A percentile compares a stretch with the other conserved stretches of the same genome.
These are phyloP conservation scores for Acrocera orbiculus DNA, from an alignment of 2,888 invertebrate genomes.

Conservation along the genomic window DNA sequence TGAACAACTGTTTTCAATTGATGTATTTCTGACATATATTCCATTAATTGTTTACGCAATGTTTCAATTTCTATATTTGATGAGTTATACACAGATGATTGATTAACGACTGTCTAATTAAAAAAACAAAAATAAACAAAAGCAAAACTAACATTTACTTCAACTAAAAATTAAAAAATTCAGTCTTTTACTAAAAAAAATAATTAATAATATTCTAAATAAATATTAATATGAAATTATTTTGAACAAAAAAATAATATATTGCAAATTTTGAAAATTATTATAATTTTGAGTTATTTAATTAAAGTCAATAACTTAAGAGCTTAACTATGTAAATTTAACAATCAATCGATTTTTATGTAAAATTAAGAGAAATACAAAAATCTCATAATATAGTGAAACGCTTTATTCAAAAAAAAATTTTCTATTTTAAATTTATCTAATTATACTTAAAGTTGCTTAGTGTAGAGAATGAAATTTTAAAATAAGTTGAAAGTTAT, in stretches of 20 bases:
- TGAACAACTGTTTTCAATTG: constrained; percentile 43
- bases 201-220: background rate
- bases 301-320: background rate
- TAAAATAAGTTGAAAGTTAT: no score
- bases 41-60: constrained; percentile 26
- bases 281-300: background rate
- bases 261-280: background rate
- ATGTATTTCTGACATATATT: constrained; percentile 27
- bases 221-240: background rate
- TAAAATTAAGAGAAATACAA: no score
- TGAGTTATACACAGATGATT: no score
- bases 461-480: no score
- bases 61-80: constrained; percentile 24
- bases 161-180: no score
- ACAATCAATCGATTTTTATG: no score
- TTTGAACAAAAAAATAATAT: background rate
- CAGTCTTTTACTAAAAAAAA: no score
- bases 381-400: no score
- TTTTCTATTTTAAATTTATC: no score
- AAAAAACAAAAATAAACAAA: constrained; percentile 11
- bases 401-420: no score
- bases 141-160: constrained; percentile 9
- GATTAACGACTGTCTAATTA: constrained; percentile 20
- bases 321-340: background rate
- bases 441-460: no score